These are phyloP conservation scores for Drosophila ercepeae DNA, from an alignment of 1,140 invertebrate genomes.

Conservation along the genomic window DNA sequence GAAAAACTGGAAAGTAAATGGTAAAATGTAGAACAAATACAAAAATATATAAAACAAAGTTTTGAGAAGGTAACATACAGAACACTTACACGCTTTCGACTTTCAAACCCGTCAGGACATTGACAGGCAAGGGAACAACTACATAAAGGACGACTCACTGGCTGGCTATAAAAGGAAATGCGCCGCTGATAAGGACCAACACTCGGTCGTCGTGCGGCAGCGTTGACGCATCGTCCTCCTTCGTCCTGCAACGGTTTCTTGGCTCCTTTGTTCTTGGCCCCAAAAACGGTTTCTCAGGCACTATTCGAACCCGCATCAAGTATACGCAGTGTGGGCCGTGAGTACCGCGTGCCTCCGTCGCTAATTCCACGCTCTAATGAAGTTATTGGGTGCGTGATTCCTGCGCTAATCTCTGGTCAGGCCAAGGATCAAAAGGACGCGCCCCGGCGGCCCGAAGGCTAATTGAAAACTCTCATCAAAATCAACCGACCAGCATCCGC, in stretches of 20 bases:
- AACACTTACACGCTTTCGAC: too few species aligned
- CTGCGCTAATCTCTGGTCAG: conserved; percentile 49
- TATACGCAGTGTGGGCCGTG: conserved; percentile 36
- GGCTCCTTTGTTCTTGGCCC: conserved; percentile 26
- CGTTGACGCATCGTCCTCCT: conserved; percentile 66
- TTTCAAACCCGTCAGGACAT: background rate
- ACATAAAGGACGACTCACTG: conserved; percentile 11
- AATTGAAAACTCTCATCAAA: conserved; percentile 52
- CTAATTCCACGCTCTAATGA: conserved; percentile 59
- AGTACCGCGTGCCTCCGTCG: conserved; percentile 22
- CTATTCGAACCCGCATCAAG: conserved; percentile 31
- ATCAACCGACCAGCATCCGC: conserved; percentile 14
- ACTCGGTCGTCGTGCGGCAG: conserved; percentile 80
- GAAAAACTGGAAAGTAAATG: background rate
- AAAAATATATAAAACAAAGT: background rate
- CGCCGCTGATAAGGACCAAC: conserved; percentile 75
- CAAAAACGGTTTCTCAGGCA: conserved; percentile 50
- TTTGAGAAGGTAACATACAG: background rate
- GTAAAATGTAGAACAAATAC: background rate
- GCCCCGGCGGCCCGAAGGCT: conserved; percentile 22
- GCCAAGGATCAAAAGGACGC: conserved; percentile 26
- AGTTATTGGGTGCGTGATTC: conserved; percentile 62
- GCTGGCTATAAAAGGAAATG: conserved; percentile 81
- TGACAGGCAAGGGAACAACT: background rate
- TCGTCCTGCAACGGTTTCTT: conserved; percentile 48